phyloP scores from a whole-genome alignment of 2,888 invertebrate genomes.

The Callyntrura guangdongensis region DNA sequence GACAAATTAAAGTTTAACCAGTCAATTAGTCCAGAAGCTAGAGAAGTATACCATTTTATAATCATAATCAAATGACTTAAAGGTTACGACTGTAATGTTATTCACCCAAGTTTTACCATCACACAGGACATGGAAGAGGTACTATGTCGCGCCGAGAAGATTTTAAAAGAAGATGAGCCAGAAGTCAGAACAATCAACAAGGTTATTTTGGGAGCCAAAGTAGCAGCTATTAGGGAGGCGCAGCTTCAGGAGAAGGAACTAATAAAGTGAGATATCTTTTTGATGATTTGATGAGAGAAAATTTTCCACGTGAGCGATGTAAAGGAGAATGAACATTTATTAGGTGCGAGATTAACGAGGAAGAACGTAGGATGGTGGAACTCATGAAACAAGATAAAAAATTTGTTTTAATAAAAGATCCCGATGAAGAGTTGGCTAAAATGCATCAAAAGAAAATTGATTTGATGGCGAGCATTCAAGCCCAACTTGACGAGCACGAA shows the following conservation, averaged over 20 bases:
- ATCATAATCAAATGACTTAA: too few relatives aligned
- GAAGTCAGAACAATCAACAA: constrained; percentile 91
- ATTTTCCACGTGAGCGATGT: neutral
- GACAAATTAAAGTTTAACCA: constrained; percentile 80
- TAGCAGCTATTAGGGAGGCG: constrained; percentile 93
- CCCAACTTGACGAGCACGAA: constrained; percentile 82
- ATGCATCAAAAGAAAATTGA: constrained; percentile 79
- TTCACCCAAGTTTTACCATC: too few relatives aligned
- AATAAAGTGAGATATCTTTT: constrained; percentile 78
- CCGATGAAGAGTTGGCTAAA: constrained; percentile 76
- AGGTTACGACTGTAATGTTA: too few relatives aligned
- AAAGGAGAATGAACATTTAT: neutral
- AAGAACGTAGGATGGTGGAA: constrained; percentile 80
- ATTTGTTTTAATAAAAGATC: constrained; percentile 80
- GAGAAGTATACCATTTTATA: too few relatives aligned
- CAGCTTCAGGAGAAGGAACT: constrained; percentile 90
- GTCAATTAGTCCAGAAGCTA: constrained; percentile 82
- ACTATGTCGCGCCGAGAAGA: constrained; percentile 80
- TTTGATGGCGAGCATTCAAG: constrained; percentile 78
- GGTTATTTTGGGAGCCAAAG: constrained; percentile 93
- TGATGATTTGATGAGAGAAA: neutral
- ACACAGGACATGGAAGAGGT: constrained; percentile 82
- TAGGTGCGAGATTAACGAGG: constrained; percentile 82
- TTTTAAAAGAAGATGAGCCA: constrained; percentile 83
- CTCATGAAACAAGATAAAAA: constrained; percentile 80